Base-by-base conservation (phyloP, 2,888 invertebrate genomes). In the Fragum whitleyi region DNA sequence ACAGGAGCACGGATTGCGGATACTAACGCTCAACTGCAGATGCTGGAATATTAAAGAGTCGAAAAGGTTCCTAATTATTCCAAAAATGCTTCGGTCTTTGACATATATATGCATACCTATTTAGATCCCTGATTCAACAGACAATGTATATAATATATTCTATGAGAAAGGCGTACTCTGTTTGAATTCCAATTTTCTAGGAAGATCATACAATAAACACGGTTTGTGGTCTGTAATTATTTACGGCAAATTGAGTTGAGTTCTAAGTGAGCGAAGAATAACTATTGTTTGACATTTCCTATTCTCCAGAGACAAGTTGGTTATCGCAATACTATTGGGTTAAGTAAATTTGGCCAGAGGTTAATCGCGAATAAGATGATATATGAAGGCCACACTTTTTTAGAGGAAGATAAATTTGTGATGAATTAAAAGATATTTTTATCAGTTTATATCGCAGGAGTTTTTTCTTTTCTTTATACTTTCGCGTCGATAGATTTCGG, bases 221-320 rank as follows among this genome's bases (percentile, higher is more conserved):
- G 14, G 47, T 47, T 47, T 47, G 47, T n/a, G 47, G 47, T 47
- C 47, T 47, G 47, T 47, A 14, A 47, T 47, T 47, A 47, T 47
- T 47, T 14, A 47, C 47, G 47, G 47, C n/a, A 47, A 47, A 47
- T 47, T 47, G 47, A 47, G 47, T 47, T 16, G 47, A 47, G 47
- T 47, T 47, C 47, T 47, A 47, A 47, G 47, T 47, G 47, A 47
- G 47, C n/a, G 47, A n/a, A 47, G 47, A 47, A 47, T 47, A 47
- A 47, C 47, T 47, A 47, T 47, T 14, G 47, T 47, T 47, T 47
- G 47, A 47, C 47, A 47, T 47, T 47, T 47, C 47, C n/a, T 47
- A 47, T 47, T 47, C 47, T 47, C 14, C 16, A 47, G 47, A 47
- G 47, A 47, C 47, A 14, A 47, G 47, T 47, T 47, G 47, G 47